phyloP scores from a whole-genome alignment of 2,888 invertebrate species.

The Melanotus villosus region DNA sequence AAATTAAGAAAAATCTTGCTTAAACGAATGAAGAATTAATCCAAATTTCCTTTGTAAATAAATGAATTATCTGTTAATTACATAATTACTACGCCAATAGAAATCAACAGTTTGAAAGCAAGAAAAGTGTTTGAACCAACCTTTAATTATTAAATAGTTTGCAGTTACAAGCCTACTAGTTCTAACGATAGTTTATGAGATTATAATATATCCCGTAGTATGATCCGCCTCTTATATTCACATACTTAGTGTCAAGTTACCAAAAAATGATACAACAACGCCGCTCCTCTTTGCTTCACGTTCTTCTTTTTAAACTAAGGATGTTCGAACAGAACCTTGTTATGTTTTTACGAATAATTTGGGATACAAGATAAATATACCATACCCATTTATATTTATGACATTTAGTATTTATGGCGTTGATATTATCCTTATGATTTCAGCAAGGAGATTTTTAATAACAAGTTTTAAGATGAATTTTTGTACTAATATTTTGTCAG shows the following conservation, averaged over 20 bases:
- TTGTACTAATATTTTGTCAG: too few species aligned
- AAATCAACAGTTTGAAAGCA: too few species aligned
- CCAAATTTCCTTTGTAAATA: too few species aligned
- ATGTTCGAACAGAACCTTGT: neutral
- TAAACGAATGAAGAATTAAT: too few species aligned
- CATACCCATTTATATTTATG: conserved; percentile 4
- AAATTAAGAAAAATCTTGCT: too few species aligned
- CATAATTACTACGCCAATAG: too few species aligned
- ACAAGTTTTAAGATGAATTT: neutral
- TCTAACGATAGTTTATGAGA: too few species aligned
- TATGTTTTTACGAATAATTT: conserved; percentile 1
- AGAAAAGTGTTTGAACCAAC: too few species aligned
- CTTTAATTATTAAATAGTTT: too few species aligned
- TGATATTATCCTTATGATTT: conserved; percentile 2
- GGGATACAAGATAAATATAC: conserved; percentile 4
- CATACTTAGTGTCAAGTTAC: neutral
- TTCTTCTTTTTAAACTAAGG: neutral
- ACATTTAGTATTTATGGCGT: neutral
- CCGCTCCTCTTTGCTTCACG: neutral
- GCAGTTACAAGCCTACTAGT: too few species aligned
- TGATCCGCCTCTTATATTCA: neutral
- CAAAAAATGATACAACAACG: neutral
- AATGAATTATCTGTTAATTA: too few species aligned
- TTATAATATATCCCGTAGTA: neutral
- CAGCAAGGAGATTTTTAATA: neutral